Evolutionary conservation across 1,140 invertebrate species (phyloP), one percentile per base, ranked within the genome.

Genomic region (Ridgeia piscesae): DNA sequence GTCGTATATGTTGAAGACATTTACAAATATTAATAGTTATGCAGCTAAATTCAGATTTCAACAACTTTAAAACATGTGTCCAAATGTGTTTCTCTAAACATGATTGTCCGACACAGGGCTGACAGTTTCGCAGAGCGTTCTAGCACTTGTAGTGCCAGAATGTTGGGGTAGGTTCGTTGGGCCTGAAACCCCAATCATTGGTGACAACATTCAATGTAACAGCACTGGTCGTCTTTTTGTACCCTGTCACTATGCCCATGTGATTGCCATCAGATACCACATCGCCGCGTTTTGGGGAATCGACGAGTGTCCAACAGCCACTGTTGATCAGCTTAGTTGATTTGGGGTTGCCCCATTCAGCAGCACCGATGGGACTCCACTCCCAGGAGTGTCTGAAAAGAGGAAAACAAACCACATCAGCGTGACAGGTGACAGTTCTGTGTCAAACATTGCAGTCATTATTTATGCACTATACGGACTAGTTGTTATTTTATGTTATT

Each of bases 131-230:
- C 48, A 8, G 48, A 21, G 21, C 0, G 27, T 77, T 77, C 58
- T 77, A 77, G 58, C 58, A 77, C 27, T 17, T 77, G 58, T 77
- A 77, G 27, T 31, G 58, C 58, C 58, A 77, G 58, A 77, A 77
- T 77, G 58, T 77, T 8, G 58, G 58, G 27, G 2, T 14, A 9
- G 11, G 58, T 9, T 21, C 58, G n/a, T n/a, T n/a, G 27, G 17
- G 4, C 58, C 27, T 17, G 89, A 90, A 90, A 33, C 89, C 89
- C 89, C 89, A 90, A 90, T 90, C n/a, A 90, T 90, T 90, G 34
- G 34, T n/a, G 21, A 90, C 89, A 33, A 90, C 89, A 31, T 14
- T 42, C 9, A 14, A 33, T 14, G 2, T 33, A 27, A 2, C n/a
- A 34, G 89, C 89, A 42, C 89, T 90, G 17, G 89, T 90, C 1